Percentiles rank a stretch among this genome's conserved stretches.
phyloP scores from a whole-genome alignment of 2,797 vertebrate species.

The Acomys russatus region DNA sequence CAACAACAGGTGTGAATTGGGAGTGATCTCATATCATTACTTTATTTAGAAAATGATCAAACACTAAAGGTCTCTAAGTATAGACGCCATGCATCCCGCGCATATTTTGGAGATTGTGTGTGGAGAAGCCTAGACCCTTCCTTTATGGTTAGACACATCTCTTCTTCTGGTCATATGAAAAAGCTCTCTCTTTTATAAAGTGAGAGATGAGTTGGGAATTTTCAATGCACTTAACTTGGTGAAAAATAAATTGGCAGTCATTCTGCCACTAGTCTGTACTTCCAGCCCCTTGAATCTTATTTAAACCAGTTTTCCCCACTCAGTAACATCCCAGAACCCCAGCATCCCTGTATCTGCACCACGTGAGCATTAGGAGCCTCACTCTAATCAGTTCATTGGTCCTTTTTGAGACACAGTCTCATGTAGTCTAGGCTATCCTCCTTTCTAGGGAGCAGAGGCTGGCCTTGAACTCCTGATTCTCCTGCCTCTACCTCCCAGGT shows the following conservation, averaged over 20 bases:
- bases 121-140: slow-evolving; percentile 22
- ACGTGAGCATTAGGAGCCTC: neutral
- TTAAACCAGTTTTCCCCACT: neutral
- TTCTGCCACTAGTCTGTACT: neutral
- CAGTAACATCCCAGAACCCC: slow-evolving; percentile 1
- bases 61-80: slow-evolving; percentile 32
- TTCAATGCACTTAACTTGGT: neutral
- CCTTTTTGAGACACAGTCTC: neutral
- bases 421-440: neutral
- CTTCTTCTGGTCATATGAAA: neutral
- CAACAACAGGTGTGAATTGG: neutral
- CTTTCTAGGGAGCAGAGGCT: neutral
- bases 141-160: neutral
- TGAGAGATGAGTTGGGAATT: neutral
- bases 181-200: neutral
- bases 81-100: neutral
- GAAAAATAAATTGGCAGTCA: neutral
- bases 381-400: neutral
- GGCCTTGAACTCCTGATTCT: neutral
- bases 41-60: slow-evolving; percentile 59
- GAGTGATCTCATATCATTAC: slow-evolving; percentile 41
- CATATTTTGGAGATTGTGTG: neutral
- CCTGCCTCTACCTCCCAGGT: neutral
- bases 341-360: neutral
- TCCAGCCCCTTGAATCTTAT: neutral